Evolutionary conservation across 2,113 vertebrate species (phyloP), one percentile per base, ranked within the genome.

Genomic region (Excalfactoria chinensis): DNA sequence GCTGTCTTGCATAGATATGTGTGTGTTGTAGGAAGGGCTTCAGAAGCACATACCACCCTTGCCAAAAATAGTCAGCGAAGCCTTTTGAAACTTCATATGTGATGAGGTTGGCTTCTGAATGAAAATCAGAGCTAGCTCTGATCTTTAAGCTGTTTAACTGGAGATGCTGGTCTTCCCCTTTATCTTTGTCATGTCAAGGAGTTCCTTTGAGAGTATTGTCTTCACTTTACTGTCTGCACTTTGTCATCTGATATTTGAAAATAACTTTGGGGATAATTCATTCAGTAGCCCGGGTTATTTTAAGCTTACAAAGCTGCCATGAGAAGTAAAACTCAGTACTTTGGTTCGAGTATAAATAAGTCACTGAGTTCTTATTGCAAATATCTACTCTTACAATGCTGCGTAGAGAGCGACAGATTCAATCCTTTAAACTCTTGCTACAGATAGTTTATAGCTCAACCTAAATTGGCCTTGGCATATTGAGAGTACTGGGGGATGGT

Each of bases 211-310:
- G 23, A 48, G 21, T 35, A 68, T 56, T 35, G 5, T 48, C 62
- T 60, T 67, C 44, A 23, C 62, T 37, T 73, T 14, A 53, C 66
- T 40, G 55, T 23, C 92, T 60, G 4, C 22, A 4, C 40, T 35
- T 69, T 59, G 46, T 21, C 67, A 63, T 6, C 69, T 74, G 66
- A 26, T 68, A 41, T 66, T 68, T 86, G 76, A 78, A 72, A 40
- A 25, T 58, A 62, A 56, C 53, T 79, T 75, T 81, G 49, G 70
- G 53, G 62, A 68, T 40, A 48, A 49, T 58, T 67, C 23, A 82
- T 67, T 93, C 62, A 62, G 48, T 22, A 84, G 34, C 56, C 84
- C 43, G 51, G 62, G 30, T n/a, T 92, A 82, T 95, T 95, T 95
- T 84, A 88, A 90, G 58, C 48, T 53, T 64, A 53, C 30, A 64